Percentiles rank a stretch among this genome's conserved stretches.
phyloP scores from a whole-genome alignment of 2,797 vertebrate genomes.

The Erethizon dorsatum region DNA sequence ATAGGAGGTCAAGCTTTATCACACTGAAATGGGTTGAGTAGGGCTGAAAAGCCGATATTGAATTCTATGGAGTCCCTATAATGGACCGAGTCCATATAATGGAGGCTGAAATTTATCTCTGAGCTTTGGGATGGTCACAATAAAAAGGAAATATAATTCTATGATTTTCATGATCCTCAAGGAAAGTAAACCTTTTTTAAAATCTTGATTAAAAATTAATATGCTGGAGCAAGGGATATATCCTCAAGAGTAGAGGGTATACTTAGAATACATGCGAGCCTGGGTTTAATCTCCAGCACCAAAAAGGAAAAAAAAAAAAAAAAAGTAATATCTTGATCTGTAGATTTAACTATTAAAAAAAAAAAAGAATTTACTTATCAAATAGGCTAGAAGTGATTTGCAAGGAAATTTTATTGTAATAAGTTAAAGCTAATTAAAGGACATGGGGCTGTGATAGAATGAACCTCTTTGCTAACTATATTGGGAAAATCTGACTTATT shows the following conservation, averaged over 20 bases:
- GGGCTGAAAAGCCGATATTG: not conserved
- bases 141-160: not conserved
- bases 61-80: not conserved
- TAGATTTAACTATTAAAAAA: not conserved
- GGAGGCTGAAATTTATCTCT: not conserved
- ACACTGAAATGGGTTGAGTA: not conserved
- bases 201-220: constrained; percentile 50
- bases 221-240: not conserved
- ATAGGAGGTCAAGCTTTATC: not conserved
- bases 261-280: not conserved
- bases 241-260: not conserved
- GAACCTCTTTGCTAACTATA: not conserved
- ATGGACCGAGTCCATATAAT: not conserved
- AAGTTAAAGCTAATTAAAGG: constrained; percentile 37
- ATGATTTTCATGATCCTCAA: not conserved
- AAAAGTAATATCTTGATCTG: not conserved
- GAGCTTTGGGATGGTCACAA: not conserved
- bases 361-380: not conserved
- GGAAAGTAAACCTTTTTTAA: not conserved
- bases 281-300: not conserved
- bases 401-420: not conserved
- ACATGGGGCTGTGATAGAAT: not conserved
- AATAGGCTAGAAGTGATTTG: constrained; percentile 10
- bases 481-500: constrained; percentile 31
- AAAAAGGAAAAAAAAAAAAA: too few species aligned